Percentiles rank a stretch among this genome's conserved stretches.
Evolutionary conservation across 2,797 vertebrate genomes (phyloP).

Genomic region (Eremophila alpestris): DNA sequence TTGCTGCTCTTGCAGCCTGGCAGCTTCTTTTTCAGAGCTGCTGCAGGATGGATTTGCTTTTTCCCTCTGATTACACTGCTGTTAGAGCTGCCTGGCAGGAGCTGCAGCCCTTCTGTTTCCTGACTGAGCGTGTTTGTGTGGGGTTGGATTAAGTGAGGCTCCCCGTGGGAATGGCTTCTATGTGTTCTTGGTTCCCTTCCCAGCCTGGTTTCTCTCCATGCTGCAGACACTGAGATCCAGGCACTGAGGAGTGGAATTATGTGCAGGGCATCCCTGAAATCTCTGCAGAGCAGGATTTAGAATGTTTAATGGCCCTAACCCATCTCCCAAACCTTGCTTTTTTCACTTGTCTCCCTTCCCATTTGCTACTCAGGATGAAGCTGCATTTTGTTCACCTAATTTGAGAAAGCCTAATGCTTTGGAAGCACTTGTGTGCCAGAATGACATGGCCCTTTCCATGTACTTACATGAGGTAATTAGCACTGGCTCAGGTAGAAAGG

Average conservation of each 20-base stretch:
- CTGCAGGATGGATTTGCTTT: neutral
- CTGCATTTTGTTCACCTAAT: neutral
- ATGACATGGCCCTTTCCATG: rapidly evolving
- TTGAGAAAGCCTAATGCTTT: neutral
- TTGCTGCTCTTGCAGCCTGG: neutral
- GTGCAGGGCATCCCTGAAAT: neutral
- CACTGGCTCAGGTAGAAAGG: neutral
- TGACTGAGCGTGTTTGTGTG: neutral
- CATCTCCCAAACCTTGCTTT: neutral
- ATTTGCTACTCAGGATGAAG: neutral
- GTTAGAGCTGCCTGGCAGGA: neutral
- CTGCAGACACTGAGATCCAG: neutral
- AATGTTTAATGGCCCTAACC: neutral
- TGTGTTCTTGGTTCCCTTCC: neutral
- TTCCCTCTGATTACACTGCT: neutral
- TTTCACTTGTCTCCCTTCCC: neutral
- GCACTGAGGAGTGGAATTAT: neutral
- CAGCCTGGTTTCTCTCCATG: neutral
- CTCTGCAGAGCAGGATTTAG: neutral
- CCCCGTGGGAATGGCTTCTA: neutral
- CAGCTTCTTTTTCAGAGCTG: neutral
- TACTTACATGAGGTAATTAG: neutral
- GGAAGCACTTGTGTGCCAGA: neutral
- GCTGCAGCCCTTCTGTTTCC: neutral
- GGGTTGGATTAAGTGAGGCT: neutral